phyloP scores from a whole-genome alignment of 2,113 vertebrate genomes.

The Laticauda colubrina region DNA sequence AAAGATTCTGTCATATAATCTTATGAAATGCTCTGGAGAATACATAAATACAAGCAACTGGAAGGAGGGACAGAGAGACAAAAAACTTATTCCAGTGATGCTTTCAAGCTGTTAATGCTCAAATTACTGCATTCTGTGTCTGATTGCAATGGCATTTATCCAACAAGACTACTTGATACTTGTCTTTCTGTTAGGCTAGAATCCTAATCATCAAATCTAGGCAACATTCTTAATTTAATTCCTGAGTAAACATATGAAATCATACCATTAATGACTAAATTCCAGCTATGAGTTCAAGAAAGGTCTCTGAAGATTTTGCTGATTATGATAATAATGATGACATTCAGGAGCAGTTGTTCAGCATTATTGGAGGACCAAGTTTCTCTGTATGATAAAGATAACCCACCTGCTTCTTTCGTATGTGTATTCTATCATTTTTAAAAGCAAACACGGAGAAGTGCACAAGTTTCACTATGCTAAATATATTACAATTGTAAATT shows the following conservation, averaged over 20 bases:
- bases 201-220: neutral
- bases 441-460: neutral
- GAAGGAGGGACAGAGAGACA: too few species aligned
- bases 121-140: neutral
- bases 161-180: neutral
- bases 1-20: neutral
- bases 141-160: neutral
- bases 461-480: neutral
- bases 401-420: neutral
- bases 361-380: neutral
- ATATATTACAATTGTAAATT: neutral
- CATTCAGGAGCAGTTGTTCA: neutral
- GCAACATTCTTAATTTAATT: neutral
- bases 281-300: neutral
- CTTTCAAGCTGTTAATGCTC: neutral
- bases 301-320: neutral
- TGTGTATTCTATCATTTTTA: neutral
- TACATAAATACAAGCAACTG: neutral
- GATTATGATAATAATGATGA: neutral
- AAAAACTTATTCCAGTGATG: neutral
- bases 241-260: neutral
- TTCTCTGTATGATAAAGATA: neutral
- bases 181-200: neutral
- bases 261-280: neutral
- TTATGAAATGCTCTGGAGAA: neutral